Evolutionary conservation across 1,140 invertebrate genomes (phyloP).

Genomic region (Teleopsis dalmanni): DNA sequence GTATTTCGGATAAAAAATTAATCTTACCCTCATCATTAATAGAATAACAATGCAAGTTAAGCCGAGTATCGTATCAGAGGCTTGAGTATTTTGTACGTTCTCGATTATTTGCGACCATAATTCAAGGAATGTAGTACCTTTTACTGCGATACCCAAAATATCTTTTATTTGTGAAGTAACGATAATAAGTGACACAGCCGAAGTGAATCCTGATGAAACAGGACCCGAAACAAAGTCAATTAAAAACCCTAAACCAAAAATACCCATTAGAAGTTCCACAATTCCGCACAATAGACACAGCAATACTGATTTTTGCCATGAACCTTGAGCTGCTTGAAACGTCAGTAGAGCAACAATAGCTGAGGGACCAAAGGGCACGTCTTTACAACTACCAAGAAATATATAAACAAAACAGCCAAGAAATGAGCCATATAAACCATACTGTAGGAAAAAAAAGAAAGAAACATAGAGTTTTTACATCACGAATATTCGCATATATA

Average conservation of each 20-base stretch:
- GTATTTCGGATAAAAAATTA: neutral
- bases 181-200: conserved; percentile 86
- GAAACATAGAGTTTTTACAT: too few relatives aligned
- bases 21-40: conserved; percentile 59
- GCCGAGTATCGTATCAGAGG: conserved; percentile 64
- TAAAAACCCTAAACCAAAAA: conserved; percentile 82
- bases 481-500: too few relatives aligned
- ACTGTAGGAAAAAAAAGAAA: conserved; percentile 47
- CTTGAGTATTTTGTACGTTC: conserved; percentile 53
- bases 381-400: conserved; percentile 81
- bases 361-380: conserved; percentile 80
- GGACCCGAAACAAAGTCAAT: conserved; percentile 91
- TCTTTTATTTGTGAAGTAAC: conserved; percentile 82
- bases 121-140: conserved; percentile 63
- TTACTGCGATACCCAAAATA: conserved; percentile 68
- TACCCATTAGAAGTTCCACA: conserved; percentile 75
- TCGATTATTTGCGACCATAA: conserved; percentile 60
- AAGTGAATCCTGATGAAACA: conserved; percentile 88
- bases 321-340: conserved; percentile 63
- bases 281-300: conserved; percentile 72
- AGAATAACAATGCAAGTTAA: conserved; percentile 63
- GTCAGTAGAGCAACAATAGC: conserved; percentile 77
- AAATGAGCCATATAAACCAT: conserved; percentile 87
- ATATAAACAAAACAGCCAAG: conserved; percentile 86
- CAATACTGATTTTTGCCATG: conserved; percentile 68